These are phyloP conservation scores for Morus bassanus DNA, from an alignment of 2,797 vertebrate species.

Conservation along the genomic window DNA sequence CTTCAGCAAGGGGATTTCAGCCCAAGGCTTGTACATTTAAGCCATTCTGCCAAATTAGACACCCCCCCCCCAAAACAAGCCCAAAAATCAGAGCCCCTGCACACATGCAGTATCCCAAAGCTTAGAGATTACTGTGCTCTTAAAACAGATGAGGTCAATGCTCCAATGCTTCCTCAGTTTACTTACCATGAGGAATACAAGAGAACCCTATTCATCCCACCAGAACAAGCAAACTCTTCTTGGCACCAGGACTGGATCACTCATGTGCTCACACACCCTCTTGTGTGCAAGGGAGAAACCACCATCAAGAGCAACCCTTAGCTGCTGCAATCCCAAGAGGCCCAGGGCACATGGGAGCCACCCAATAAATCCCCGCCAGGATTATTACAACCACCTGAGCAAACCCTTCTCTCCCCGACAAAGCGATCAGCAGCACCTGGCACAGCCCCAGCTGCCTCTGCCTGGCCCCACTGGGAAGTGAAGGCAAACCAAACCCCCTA, in stretches of 20 bases:
- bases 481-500: rapidly evolving
- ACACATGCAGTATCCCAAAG: rapidly evolving
- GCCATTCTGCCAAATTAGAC: background rate
- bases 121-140: rapidly evolving
- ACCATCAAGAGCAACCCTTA: rapidly evolving
- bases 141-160: rapidly evolving
- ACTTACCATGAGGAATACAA: rapidly evolving
- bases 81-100: background rate
- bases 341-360: rapidly evolving
- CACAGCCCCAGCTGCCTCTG: background rate
- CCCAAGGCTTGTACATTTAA: rapidly evolving
- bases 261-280: rapidly evolving
- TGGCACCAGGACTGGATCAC: rapidly evolving
- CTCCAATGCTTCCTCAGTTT: rapidly evolving
- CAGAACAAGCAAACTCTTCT: rapidly evolving
- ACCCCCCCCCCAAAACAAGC: background rate
- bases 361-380: background rate
- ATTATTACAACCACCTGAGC: background rate
- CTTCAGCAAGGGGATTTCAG: background rate
- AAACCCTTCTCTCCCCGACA: background rate
- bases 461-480: rapidly evolving
- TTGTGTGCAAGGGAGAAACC: rapidly evolving
- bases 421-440: background rate
- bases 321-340: rapidly evolving
- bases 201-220: background rate